Percentiles rank a stretch among this genome's conserved stretches.
Conservation (phyloP, 2,888 invertebrate species). For the Druceiella hillmani region DNA sequence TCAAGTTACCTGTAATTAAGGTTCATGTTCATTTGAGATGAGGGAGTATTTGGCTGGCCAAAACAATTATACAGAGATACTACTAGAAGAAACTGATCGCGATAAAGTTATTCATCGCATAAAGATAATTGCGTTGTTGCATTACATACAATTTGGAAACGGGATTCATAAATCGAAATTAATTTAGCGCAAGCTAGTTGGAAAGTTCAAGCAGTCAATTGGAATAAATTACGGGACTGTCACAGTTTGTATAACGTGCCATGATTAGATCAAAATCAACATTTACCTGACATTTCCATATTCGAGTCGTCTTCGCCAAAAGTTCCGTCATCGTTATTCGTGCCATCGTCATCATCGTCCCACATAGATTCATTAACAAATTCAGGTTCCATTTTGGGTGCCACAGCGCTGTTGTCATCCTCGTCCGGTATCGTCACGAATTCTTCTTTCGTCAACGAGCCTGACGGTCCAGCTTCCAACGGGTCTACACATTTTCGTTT, state of each 20-base stretch:
- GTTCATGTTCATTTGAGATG: background rate
- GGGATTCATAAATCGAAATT: too few species aligned
- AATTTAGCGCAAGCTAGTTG: too few species aligned
- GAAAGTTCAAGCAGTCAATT: too few species aligned
- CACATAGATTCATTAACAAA: slow-evolving; percentile 57
- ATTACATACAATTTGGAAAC: too few species aligned
- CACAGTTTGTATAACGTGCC: too few species aligned
- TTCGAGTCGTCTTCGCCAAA: slow-evolving; percentile 63
- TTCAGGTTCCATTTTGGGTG: slow-evolving; percentile 64
- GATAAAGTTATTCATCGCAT: too few species aligned
- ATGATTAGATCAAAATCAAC: background rate
- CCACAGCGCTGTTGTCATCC: slow-evolving; percentile 52
- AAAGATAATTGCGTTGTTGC: too few species aligned
- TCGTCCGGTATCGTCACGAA: slow-evolving; percentile 51
- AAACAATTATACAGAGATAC: too few species aligned
- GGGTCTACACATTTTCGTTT: slow-evolving; percentile 57
- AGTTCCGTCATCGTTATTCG: slow-evolving; percentile 57
- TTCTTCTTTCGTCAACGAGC: slow-evolving; percentile 47
- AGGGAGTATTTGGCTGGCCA: too few species aligned
- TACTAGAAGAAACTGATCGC: too few species aligned
- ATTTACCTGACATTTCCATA: slow-evolving; percentile 56
- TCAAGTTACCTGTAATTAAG: too few species aligned
- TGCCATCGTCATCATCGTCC: slow-evolving; percentile 57
- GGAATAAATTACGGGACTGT: too few species aligned
- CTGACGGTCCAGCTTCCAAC: slow-evolving; percentile 56